These are phyloP conservation scores for Epinephelus awoara DNA, from an alignment of 2,797 vertebrate genomes.

Conservation along the genomic window DNA sequence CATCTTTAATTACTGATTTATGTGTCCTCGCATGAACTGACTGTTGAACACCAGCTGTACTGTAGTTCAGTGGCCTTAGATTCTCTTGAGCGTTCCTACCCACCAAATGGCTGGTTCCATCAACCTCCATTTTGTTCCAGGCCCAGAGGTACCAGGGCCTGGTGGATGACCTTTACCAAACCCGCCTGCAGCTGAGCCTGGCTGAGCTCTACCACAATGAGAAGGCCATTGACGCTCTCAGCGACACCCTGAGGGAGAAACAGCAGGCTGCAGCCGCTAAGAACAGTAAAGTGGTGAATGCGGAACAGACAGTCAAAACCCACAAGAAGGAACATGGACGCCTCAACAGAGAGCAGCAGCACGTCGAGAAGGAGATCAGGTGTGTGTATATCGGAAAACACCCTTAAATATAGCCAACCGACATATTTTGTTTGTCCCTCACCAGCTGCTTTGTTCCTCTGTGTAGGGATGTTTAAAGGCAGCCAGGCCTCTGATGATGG, in stretches of 20 bases:
- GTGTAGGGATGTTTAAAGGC: background rate
- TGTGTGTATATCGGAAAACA: conserved; percentile 64
- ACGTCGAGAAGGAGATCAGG: conserved; percentile 90
- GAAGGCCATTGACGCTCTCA: conserved; percentile 75
- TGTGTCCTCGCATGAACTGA: background rate
- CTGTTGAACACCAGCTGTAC: background rate
- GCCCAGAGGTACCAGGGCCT: conserved; percentile 91
- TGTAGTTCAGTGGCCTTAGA: background rate
- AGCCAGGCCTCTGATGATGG: background rate
- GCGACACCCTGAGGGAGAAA: conserved; percentile 73
- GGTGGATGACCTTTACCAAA: conserved; percentile 85
- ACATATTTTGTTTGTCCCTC: background rate
- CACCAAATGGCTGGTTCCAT: background rate
- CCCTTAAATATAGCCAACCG: background rate
- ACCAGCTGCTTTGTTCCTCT: background rate
- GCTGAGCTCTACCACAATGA: conserved; percentile 92
- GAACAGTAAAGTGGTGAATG: conserved; percentile 75
- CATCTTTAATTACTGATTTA: background rate
- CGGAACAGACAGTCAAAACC: conserved; percentile 86
- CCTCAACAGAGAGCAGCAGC: conserved; percentile 90
- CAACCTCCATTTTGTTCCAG: conserved; percentile 71
- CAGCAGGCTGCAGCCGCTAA: conserved; percentile 71
- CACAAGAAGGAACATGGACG: conserved; percentile 90
- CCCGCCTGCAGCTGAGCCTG: conserved; percentile 86
- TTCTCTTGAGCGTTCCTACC: background rate